Conservation (phyloP, 2,113 vertebrate species). For the Nestor notabilis region DNA sequence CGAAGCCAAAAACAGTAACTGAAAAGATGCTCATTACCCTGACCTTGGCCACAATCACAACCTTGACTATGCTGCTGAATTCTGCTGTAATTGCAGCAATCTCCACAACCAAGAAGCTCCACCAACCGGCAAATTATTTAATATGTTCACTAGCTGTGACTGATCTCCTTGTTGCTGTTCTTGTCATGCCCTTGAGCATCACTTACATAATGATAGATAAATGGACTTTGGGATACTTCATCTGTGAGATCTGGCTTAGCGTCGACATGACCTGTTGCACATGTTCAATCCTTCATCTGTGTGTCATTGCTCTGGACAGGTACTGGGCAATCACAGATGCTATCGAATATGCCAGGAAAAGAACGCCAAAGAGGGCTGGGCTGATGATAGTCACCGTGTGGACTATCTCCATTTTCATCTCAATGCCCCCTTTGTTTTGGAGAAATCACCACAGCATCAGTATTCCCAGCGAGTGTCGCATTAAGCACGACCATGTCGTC, state of each 20-base stretch:
- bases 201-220: conserved; percentile 84
- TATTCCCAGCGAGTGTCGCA: conserved; percentile 76
- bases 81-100: conserved; percentile 86
- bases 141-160: conserved; percentile 91
- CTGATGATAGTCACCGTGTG: conserved; percentile 84
- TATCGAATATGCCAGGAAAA: conserved; percentile 84
- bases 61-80: conserved; percentile 83
- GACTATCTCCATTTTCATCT: conserved; percentile 87
- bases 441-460: conserved; percentile 71
- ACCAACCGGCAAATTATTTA: conserved; percentile 90
- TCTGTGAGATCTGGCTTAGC: conserved; percentile 90
- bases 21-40: conserved; percentile 81
- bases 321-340: conserved; percentile 94
- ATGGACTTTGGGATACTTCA: conserved; percentile 85
- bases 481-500: conserved; percentile 86
- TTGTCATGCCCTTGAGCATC: conserved; percentile 91
- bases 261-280: conserved; percentile 93
- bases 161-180: conserved; percentile 86
- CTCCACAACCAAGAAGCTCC: conserved; percentile 88
- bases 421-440: conserved; percentile 89
- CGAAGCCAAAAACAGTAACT: conserved; percentile 71
- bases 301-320: conserved; percentile 88
- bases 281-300: conserved; percentile 90
- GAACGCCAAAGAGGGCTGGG: conserved; percentile 80
- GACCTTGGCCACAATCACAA: conserved; percentile 79